Conservation (phyloP, 30 jellyfish, hydroid and myxozoan species). For the Phacellophora camtschatica region DNA sequence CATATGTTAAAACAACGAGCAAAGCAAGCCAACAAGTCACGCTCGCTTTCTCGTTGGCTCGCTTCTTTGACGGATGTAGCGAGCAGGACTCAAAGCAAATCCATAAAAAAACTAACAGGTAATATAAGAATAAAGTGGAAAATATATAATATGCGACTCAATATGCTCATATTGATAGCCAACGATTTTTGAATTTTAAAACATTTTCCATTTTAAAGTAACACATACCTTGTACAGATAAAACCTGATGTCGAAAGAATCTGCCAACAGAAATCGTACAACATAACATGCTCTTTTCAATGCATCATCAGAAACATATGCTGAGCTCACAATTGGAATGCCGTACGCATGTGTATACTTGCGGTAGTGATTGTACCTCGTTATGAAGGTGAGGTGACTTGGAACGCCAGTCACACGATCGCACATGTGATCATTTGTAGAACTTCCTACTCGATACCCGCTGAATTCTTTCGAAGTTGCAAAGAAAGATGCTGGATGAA, state of each 20-base stretch:
- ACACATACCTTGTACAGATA: slow-evolving; percentile 62
- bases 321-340: slow-evolving; percentile 69
- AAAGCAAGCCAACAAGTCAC: too few species aligned
- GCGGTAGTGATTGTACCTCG: slow-evolving; percentile 47
- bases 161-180: too few species aligned
- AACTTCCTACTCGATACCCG: slow-evolving; percentile 52
- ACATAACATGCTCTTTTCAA: slow-evolving; percentile 77
- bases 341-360: slow-evolving; percentile 87
- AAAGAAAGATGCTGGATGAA: background rate
- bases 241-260: slow-evolving; percentile 26
- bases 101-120: too few species aligned
- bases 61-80: too few species aligned
- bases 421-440: slow-evolving; percentile 61
- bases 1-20: too few species aligned
- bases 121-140: too few species aligned
- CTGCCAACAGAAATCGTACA: slow-evolving; percentile 68
- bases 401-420: slow-evolving; percentile 56
- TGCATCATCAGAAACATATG: slow-evolving; percentile 65
- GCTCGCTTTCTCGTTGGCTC: too few species aligned
- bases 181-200: too few species aligned
- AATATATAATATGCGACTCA: too few species aligned
- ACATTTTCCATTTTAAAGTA: too few species aligned
- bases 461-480: background rate
- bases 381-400: slow-evolving; percentile 57
- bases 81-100: too few species aligned